A percentile compares a stretch with the other conserved stretches of the same genome.
These are phyloP conservation scores for Idaea biselata DNA, from an alignment of 2,888 invertebrate genomes.

Conservation along the genomic window DNA sequence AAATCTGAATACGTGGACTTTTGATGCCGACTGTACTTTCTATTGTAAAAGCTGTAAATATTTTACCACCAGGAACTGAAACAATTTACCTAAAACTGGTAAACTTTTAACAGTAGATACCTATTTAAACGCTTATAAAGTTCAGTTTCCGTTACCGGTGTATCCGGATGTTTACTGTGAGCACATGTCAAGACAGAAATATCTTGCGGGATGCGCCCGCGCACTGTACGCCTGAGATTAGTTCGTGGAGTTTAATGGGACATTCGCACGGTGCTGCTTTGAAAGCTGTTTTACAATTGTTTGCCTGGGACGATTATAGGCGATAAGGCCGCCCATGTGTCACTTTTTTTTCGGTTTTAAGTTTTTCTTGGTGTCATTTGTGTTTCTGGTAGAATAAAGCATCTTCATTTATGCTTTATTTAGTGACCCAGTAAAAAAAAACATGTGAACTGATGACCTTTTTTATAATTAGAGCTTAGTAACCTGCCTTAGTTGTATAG, in stretches of 20 bases:
- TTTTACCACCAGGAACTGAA: not conserved
- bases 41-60: not conserved
- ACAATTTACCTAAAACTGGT: conserved; percentile 3
- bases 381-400: too few relatives aligned
- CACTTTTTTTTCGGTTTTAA: too few relatives aligned
- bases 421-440: too few relatives aligned
- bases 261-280: conserved; percentile 20
- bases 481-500: too few relatives aligned
- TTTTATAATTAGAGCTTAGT: too few relatives aligned
- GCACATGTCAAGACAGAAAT: conserved; percentile 57
- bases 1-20: too few relatives aligned
- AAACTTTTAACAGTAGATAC: conserved; percentile 12
- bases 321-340: too few relatives aligned
- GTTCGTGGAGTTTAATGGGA: not conserved
- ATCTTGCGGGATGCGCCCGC: conserved; percentile 34
- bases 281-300: not conserved
- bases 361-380: too few relatives aligned
- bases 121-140: conserved; percentile 4
- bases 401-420: too few relatives aligned
- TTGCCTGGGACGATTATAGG: too few relatives aligned
- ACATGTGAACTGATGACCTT: too few relatives aligned
- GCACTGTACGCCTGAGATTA: conserved; percentile 8
- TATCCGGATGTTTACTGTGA: conserved; percentile 66
- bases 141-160: conserved; percentile 41
- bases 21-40: not conserved